Evolutionary conservation across 2,797 vertebrate genomes (phyloP).

Genomic region (Pseudomugil gertrudae): DNA sequence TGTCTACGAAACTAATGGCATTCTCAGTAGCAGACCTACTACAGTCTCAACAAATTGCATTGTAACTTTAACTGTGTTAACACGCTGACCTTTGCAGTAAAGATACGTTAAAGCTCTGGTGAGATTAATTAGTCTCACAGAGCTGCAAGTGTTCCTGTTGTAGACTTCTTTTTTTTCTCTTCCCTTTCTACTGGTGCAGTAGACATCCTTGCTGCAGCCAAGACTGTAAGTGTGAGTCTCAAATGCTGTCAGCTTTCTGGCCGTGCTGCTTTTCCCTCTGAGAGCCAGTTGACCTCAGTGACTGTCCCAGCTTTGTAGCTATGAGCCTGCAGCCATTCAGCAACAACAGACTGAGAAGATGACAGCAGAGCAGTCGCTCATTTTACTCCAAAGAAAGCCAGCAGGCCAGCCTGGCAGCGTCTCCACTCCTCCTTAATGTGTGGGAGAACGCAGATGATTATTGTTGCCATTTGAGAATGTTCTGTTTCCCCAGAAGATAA

Average conservation of each 20-base stretch:
- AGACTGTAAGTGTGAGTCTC: slow-evolving; percentile 16
- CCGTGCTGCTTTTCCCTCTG: slow-evolving; percentile 41
- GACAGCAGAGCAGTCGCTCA: slow-evolving; percentile 43
- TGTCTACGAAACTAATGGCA: background rate
- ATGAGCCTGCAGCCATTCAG: slow-evolving; percentile 46
- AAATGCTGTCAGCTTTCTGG: slow-evolving; percentile 33
- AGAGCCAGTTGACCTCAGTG: slow-evolving; percentile 60
- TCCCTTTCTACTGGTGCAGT: slow-evolving; percentile 4
- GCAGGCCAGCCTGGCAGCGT: slow-evolving; percentile 36
- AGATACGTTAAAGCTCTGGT: background rate
- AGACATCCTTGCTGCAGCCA: slow-evolving; percentile 17
- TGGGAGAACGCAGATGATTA: slow-evolving; percentile 62
- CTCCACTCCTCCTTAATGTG: slow-evolving; percentile 53
- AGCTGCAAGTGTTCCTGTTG: background rate
- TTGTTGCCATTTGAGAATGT: slow-evolving; percentile 60
- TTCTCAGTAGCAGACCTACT: background rate
- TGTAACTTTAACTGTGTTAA: background rate
- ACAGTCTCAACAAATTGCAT: background rate
- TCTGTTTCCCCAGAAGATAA: slow-evolving; percentile 54
- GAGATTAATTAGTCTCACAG: background rate
- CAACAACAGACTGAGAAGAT: slow-evolving; percentile 59
- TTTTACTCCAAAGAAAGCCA: slow-evolving; percentile 46
- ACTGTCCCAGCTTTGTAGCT: slow-evolving; percentile 58
- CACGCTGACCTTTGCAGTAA: slow-evolving; percentile 1
- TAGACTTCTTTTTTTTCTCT: background rate